Evolutionary conservation across 2,888 invertebrate genomes (phyloP), one percentile per base, ranked within the genome.

Genomic region (Andrena dorsata): DNA sequence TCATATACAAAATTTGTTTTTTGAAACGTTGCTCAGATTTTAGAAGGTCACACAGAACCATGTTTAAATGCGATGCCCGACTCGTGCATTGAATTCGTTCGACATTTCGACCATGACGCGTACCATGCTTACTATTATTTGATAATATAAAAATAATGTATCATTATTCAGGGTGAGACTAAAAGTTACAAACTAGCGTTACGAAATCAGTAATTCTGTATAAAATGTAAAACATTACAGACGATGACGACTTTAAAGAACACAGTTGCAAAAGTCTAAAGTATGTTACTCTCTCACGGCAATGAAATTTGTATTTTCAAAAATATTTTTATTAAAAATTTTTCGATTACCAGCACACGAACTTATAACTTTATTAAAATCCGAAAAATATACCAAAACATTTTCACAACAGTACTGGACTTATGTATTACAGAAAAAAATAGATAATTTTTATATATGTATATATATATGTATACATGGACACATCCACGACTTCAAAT

Each of bases 281-380:
- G 80, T 80, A 53, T 77, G 76, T 83, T 73, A 68, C 74, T 72
- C 76, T 82, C 60, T 26, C 73, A 69, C 73, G 58, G 60, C 63
- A 64, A 80, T 88, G 68, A 56, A 87, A 63, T 83, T 83, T 83
- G 81, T 84, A 74, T 80, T 88, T 79, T 82, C 41, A 78, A 87
- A 85, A 86, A 86, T 84, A 86, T 76, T 82, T 86, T 88, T 88
- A 86, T 84, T 88, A 61, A 80, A 86, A 86, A 82, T 87, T 80
- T 86, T 41, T 88, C 80, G 49, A 84, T 79, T 70, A 86, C 49
- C 71, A 73, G 68, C 83, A 83, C 78, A 82, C 80, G 80, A 88
- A 87, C 35, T 71, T 85, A 82, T 78, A 83, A 78, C 68, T 88
- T 88, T 80, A 87, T 83, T 89, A 86, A 80, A 85, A 87, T 88